Percentiles rank a stretch among this genome's conserved stretches.
phyloP scores from a whole-genome alignment of 1,140 invertebrate species.

The Eufriesea mexicana region DNA sequence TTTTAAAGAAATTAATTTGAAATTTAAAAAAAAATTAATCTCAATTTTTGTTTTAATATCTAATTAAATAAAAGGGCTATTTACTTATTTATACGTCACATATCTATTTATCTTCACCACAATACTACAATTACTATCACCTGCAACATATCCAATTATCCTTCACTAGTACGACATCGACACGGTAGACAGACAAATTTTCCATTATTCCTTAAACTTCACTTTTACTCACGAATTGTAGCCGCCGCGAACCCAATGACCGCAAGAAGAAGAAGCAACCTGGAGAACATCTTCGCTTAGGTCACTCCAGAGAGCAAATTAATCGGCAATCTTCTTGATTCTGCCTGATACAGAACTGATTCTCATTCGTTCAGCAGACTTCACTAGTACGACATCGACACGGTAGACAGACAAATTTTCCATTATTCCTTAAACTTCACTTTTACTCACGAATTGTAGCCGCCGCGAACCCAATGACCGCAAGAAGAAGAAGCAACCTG shows the following conservation, averaged over 20 bases:
- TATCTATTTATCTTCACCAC: no score
- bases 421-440: neutral
- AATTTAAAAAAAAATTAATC: no score
- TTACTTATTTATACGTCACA: no score
- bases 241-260: conserved; percentile 46
- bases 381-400: no score
- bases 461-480: conserved; percentile 28
- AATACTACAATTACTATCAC: no score
- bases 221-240: conserved; percentile 72
- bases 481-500: neutral
- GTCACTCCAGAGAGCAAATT: neutral
- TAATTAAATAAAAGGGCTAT: no score
- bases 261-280: neutral
- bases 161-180: no score
- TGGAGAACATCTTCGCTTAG: neutral
- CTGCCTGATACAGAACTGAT: conserved; percentile 55
- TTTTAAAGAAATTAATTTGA: no score
- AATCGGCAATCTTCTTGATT: neutral
- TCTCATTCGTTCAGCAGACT: conserved; percentile 21
- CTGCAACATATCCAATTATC: no score
- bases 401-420: no score
- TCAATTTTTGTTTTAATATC: no score
- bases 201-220: neutral
- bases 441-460: conserved; percentile 73
- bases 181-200: no score